Evolutionary conservation across 1,140 invertebrate species (phyloP).

Genomic region (Charaxes varanes): DNA sequence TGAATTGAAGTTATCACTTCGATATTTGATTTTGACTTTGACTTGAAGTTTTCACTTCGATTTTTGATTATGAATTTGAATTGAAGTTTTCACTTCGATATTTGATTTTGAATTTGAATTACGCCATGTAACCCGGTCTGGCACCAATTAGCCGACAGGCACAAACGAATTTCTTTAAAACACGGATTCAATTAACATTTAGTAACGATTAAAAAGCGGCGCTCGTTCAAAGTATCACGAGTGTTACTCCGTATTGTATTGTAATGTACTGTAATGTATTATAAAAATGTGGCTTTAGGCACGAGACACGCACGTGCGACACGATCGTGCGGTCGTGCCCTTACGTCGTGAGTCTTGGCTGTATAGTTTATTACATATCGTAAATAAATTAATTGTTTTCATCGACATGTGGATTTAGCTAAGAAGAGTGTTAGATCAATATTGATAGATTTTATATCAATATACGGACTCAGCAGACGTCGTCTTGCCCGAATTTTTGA

Average conservation of each 20-base stretch:
- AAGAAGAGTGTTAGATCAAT: too few species aligned
- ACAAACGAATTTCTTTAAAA: constrained; percentile 21
- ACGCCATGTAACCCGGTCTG: constrained; percentile 15
- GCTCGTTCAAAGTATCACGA: constrained; percentile 18
- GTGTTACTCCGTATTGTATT: constrained; percentile 4
- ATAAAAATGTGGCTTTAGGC: too few species aligned
- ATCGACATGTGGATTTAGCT: too few species aligned
- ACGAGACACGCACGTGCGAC: constrained; percentile 45
- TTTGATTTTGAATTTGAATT: too few species aligned
- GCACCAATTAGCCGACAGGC: constrained; percentile 18
- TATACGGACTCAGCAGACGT: too few species aligned
- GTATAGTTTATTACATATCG: constrained; percentile 13
- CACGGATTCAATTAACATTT: constrained; percentile 24
- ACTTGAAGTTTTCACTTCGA: too few species aligned
- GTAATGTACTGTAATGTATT: constrained; percentile 9
- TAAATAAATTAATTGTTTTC: constrained; percentile 17
- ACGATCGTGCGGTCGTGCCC: constrained; percentile 40
- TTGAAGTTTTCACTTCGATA: too few species aligned
- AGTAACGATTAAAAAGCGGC: constrained; percentile 28
- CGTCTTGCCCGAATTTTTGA: too few species aligned
- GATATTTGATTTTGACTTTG: too few species aligned
- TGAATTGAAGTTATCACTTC: too few species aligned
- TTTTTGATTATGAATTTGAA: too few species aligned
- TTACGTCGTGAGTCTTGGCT: constrained; percentile 34
- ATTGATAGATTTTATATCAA: too few species aligned